A percentile compares a stretch with the other conserved stretches of the same genome.
phyloP scores from a whole-genome alignment of 2,113 vertebrate species.

The Ptilorrhoa leucosticta region DNA sequence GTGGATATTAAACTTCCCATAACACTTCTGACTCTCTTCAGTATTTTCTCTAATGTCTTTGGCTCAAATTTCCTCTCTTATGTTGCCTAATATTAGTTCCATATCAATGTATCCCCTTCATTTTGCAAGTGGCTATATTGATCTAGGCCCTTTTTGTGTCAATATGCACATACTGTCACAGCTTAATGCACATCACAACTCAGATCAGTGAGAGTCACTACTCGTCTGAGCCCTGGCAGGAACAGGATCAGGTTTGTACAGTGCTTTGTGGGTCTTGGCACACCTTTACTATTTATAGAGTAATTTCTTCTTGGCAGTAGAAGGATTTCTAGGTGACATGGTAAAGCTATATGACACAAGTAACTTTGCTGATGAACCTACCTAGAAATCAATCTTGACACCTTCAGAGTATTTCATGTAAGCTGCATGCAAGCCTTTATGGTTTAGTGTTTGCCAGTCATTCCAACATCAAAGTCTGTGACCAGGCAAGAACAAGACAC shows the following conservation, averaged over 20 bases:
- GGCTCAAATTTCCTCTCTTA: neutral
- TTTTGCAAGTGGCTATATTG: neutral
- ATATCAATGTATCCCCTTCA: neutral
- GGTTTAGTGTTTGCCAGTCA: neutral
- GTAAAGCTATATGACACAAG: neutral
- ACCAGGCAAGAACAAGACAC: neutral
- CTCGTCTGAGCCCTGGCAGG: neutral
- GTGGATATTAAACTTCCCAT: neutral
- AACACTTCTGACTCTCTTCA: neutral
- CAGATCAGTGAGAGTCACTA: neutral
- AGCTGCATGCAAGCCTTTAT: neutral
- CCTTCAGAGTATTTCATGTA: neutral
- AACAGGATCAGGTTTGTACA: neutral
- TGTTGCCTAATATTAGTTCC: neutral
- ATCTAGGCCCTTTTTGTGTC: neutral
- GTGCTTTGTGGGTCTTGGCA: neutral
- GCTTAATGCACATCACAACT: neutral
- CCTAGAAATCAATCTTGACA: neutral
- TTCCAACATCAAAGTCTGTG: neutral
- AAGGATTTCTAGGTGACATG: neutral
- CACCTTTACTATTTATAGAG: neutral
- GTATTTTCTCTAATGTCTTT: neutral
- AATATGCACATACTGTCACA: neutral
- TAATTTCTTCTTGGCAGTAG: neutral
- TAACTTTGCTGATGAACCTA: neutral